Conservation (phyloP, 2,797 vertebrate genomes). For the Poecile montanus region DNA sequence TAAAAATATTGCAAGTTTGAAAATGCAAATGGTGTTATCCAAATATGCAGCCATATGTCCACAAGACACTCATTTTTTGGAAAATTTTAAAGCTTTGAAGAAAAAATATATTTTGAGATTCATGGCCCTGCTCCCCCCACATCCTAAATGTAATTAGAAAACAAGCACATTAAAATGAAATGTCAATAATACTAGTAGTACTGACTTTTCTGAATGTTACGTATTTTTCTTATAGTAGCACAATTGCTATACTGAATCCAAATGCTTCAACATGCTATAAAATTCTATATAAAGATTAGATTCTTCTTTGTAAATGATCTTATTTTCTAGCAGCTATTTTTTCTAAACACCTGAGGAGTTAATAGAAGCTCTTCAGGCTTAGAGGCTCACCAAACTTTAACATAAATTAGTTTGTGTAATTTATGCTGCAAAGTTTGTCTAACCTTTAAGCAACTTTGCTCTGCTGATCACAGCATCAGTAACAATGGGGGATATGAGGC, state of each 20-base stretch:
- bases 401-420: conserved; percentile 72
- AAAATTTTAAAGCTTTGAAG: conserved; percentile 78
- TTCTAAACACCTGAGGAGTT: conserved; percentile 37
- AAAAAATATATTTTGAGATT: conserved; percentile 77
- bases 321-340: conserved; percentile 50
- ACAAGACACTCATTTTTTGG: conserved; percentile 77
- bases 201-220: conserved; percentile 30
- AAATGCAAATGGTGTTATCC: conserved; percentile 85
- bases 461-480: conserved; percentile 79
- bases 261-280: conserved; percentile 10
- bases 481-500: conserved; percentile 77
- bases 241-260: conserved; percentile 39
- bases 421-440: conserved; percentile 77
- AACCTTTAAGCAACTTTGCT: conserved; percentile 81
- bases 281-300: conserved; percentile 19
- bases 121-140: not conserved
- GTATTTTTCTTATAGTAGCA: conserved; percentile 48
- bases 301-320: conserved; percentile 15
- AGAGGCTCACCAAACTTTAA: conserved; percentile 54
- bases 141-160: conserved; percentile 28
- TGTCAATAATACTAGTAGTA: conserved; percentile 44
- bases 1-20: conserved; percentile 82
- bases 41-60: conserved; percentile 86
- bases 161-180: conserved; percentile 47
- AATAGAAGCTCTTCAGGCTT: conserved; percentile 37